Conservation (phyloP, 23 tunicate species). For the Styela plicata region DNA sequence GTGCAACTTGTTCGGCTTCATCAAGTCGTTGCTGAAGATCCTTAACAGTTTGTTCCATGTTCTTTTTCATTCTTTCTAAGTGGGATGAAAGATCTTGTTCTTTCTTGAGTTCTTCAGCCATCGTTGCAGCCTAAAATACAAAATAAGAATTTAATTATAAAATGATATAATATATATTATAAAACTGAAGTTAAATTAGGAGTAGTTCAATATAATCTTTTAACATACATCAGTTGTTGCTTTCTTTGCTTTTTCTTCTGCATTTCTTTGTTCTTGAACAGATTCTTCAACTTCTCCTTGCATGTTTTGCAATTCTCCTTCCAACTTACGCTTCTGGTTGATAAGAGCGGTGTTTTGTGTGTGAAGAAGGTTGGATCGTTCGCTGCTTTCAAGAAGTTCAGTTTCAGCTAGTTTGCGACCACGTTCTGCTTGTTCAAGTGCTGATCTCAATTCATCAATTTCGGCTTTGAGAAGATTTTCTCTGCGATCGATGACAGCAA, state of each 20-base stretch:
- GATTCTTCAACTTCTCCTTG: constrained; percentile 34
- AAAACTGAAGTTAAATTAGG: too few species aligned
- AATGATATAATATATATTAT: too few species aligned
- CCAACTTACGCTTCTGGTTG: constrained; percentile 37
- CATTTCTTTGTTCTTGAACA: constrained; percentile 33
- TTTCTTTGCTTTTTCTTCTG: constrained; percentile 79
- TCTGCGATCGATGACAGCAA: constrained; percentile 89
- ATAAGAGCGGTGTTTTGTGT: constrained; percentile 41
- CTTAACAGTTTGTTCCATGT: constrained; percentile 90
- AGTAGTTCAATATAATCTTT: too few species aligned
- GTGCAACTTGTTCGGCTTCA: constrained; percentile 96
- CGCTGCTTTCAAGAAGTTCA: constrained; percentile 61
- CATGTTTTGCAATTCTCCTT: constrained; percentile 30
- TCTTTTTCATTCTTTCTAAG: constrained; percentile 42
- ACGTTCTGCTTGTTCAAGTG: constrained; percentile 47
- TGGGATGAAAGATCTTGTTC: constrained; percentile 47
- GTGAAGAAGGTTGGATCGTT: constrained; percentile 39
- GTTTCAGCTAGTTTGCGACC: constrained; percentile 47
- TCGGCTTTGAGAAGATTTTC: constrained; percentile 83
- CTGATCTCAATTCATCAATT: constrained; percentile 66
- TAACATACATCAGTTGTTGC: constrained; percentile 84
- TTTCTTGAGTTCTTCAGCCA: constrained; percentile 85
- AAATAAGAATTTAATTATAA: not conserved
- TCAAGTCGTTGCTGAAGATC: constrained; percentile 93
- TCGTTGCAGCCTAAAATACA: constrained; percentile 75